Evolutionary conservation across 2,113 vertebrate species (phyloP), one percentile per base, ranked within the genome.

Genomic region (Phylloscopus trochilus): DNA sequence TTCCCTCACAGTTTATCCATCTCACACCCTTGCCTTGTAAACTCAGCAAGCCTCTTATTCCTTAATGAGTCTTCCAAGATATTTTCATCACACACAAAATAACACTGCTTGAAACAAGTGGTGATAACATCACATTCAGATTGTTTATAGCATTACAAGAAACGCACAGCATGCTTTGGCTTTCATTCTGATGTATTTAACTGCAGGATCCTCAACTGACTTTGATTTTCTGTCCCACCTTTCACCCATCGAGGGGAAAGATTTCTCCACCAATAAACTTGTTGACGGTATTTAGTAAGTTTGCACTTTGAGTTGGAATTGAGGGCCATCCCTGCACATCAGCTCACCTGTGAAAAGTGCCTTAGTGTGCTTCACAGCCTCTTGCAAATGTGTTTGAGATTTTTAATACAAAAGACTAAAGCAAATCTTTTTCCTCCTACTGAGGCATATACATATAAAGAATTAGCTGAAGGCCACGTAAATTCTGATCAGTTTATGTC

Each of bases 111-210:
- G 64, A 93, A 96, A 90, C 44, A 83, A 92, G 72, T 39, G 60
- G 79, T 41, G 94, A 78, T 93, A 86, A 70, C 68, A 81, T 88
- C 72, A 81, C 41, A 49, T 64, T 93, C 68, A 59, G 51, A 85
- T 41, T 92, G 72, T 89, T 96, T 78, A 75, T 16, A 70, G 52
- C 3, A 1, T 67, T 83, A 90, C 72, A 78, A 90, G 88, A 95
- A 94, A 94, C 7, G 44, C 85, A 88, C 85, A 86, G 92, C 76
- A 52, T 49, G 64, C 60, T 78, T 35, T 96, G 93, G 72, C 75
- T 88, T 88, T 70, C 52, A 55, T 80, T 78, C 91, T 77, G 27
- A 70, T 18, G 10, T 44, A 77, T 86, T 63, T 47, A 87, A 86
- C 79, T 81, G 83, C 64, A 83, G 68, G 78, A 93, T 88, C 55